phyloP scores from a whole-genome alignment of 2,888 invertebrate genomes.

The Xiphydria camelus region DNA sequence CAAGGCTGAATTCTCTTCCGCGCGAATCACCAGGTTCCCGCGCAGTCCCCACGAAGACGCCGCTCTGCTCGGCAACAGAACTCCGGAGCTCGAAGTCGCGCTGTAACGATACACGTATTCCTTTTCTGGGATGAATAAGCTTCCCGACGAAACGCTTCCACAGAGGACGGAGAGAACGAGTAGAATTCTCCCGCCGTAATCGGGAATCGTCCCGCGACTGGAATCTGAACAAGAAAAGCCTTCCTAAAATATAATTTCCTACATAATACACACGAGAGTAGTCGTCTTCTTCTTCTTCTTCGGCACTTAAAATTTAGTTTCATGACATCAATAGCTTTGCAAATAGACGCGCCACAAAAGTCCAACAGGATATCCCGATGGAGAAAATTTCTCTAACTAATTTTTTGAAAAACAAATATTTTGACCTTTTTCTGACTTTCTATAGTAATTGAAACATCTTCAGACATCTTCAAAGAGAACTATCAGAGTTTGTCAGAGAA shows the following conservation, averaged over 20 bases:
- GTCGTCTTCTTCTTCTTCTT: no score
- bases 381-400: no score
- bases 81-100: slow-evolving; percentile 47
- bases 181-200: neutral
- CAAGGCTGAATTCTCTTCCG: slow-evolving; percentile 31
- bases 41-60: slow-evolving; percentile 49
- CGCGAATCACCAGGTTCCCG: slow-evolving; percentile 42
- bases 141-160: neutral
- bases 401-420: no score
- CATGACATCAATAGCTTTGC: no score
- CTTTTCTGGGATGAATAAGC: slow-evolving; percentile 41
- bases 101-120: slow-evolving; percentile 47
- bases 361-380: no score
- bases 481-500: no score
- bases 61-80: slow-evolving; percentile 45
- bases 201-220: slow-evolving; percentile 25
- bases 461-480: no score
- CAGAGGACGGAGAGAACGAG: neutral
- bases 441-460: no score
- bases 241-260: neutral
- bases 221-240: neutral
- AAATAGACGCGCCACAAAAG: no score
- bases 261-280: neutral
- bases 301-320: no score
- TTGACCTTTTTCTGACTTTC: no score